Base-by-base conservation (phyloP, 1,140 invertebrate genomes). In the Drosophila ironensis region DNA sequence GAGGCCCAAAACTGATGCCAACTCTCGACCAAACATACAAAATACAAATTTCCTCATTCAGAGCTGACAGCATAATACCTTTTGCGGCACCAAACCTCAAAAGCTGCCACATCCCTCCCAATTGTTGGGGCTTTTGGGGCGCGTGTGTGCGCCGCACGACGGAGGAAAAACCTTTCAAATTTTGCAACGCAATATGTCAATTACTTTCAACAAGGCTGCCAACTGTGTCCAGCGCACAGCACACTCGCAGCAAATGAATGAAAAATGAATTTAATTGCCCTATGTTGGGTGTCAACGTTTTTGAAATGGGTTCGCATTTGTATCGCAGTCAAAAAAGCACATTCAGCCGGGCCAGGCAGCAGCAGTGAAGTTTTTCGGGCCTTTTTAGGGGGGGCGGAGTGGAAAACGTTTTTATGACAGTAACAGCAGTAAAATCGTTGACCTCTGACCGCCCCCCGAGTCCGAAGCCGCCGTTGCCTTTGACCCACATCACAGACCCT, bases 241-340 rank as follows among this genome's bases (percentile, higher is more conserved):
- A 48, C 46, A 42, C 20, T 53, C 42, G 27, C 7, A 59, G 19
- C 37, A 70, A 72, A 84, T 78, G 80, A 84, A 80, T 84, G 74
- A 84, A 86, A 86, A 84, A 84, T 84, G 80, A 84, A 86, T 84
- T 86, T 84, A 84, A 84, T 84, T 84, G 80, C 80, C 81, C 81
- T 80, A 80, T 84, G 80, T 78, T 75, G 74, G 72, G 80, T 84
- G 80, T 84, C 80, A 84, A 87, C 81, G 72, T 80, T 84, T 84
- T 86, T 84, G 80, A 84, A 84, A 84, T 84, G 80, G 80, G 80
- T 84, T 75, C 68, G 30, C 64, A 60, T 77, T 78, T 64, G 74
- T 63, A 56, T 38, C 30, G 64, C 35, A 30, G 35, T 47, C 28
- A 42, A 47, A 76, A 60, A 76, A 60, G 46, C 59, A 66, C 30